Evolutionary conservation across 2,888 invertebrate genomes (phyloP), one percentile per base, ranked within the genome.

Genomic region (Amblyjoppa proteus): DNA sequence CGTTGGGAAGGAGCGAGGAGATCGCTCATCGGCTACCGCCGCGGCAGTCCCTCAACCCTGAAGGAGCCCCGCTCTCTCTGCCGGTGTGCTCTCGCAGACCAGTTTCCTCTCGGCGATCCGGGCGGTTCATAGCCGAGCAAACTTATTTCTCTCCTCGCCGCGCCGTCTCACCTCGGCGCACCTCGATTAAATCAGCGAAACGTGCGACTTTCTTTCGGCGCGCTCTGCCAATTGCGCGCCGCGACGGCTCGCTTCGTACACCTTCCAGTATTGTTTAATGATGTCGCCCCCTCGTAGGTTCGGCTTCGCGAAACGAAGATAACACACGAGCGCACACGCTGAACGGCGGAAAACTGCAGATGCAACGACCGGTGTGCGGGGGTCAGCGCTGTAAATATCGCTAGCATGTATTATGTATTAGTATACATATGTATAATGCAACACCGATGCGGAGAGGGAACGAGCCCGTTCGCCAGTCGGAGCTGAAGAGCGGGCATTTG

Each of bases 241-340:
- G 64, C 41, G 41, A 2, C 41, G 41, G 41, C 41, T 3, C 1
- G 7, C 41, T 2, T 64, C n/a, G 77, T 69, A 70, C 74, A 77
- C 73, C 81, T 77, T 80, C 81, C 34, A 56, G 85, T 84, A 88
- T 89, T 89, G 88, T 89, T 88, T 88, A 87, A 88, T 87, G 87
- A 89, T 88, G 88, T 85, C 87, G 85, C 86, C 9, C 86, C 9
- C 88, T 88, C 84, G 88, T 84, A 86, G 53, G 76, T 76, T 76
- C 20, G 76, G 38, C 84, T 89, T 86, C 86, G 88, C 87, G 87
- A 80, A 85, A 78, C 77, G 53, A 77, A 73, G 49, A 76, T 74
- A 75, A 53, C 28, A 31, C 31, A 51, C 7, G 49, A 16, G 28
- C 4, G 71, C 34, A 64, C 25, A 70, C 34, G 28, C 71, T 20